A percentile compares a stretch with the other conserved stretches of the same genome.
phyloP scores from a whole-genome alignment of 2,113 vertebrate genomes.

The Morone saxatilis region DNA sequence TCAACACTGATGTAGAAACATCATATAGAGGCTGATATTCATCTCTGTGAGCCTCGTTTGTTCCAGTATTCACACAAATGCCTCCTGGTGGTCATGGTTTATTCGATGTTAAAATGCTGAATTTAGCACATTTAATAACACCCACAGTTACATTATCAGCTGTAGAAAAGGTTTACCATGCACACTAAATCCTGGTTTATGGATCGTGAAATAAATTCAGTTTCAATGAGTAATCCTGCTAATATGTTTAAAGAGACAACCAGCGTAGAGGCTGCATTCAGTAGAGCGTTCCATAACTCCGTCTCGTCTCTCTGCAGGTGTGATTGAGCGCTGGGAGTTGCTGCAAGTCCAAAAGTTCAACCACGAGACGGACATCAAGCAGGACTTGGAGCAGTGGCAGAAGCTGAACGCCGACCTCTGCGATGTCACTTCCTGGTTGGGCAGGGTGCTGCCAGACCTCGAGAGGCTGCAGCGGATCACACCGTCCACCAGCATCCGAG shows the following conservation, averaged over 20 bases:
- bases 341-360: conserved; percentile 84
- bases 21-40: neutral
- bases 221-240: neutral
- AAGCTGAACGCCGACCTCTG: conserved; percentile 88
- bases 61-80: neutral
- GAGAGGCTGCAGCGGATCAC: conserved; percentile 80
- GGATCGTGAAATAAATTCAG: too few species aligned
- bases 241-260: neutral
- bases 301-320: conserved; percentile 74
- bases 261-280: too few species aligned
- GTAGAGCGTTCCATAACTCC: neutral
- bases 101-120: neutral
- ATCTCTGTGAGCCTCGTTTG: neutral
- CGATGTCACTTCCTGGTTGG: conserved; percentile 88
- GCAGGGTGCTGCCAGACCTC: conserved; percentile 86
- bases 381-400: conserved; percentile 85
- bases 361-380: conserved; percentile 77
- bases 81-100: neutral
- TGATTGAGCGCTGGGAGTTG: conserved; percentile 94
- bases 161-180: too few species aligned
- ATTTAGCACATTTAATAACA: neutral
- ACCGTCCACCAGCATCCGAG: conserved; percentile 75
- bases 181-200: too few species aligned
- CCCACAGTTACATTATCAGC: too few species aligned
- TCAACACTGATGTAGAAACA: too few species aligned